These are phyloP conservation scores for Dipodomys spectabilis DNA, from an alignment of 2,113 vertebrate species.

Conservation along the genomic window DNA sequence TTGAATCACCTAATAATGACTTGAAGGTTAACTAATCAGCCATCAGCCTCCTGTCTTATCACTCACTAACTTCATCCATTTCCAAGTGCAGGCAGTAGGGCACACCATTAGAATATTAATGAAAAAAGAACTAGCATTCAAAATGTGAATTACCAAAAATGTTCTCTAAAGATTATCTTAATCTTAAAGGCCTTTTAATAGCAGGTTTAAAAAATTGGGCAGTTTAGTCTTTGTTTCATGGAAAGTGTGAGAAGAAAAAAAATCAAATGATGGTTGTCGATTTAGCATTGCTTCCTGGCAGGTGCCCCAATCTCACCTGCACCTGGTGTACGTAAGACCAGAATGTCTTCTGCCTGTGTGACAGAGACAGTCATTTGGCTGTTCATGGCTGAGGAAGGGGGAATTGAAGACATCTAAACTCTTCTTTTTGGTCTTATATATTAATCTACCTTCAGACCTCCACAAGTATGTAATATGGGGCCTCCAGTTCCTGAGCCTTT, in stretches of 20 bases:
- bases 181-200: conserved; percentile 47
- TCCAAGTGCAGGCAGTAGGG: neutral
- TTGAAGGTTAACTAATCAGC: conserved; percentile 56
- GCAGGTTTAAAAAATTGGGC: neutral
- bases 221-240: conserved; percentile 29
- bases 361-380: neutral
- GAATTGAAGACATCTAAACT: neutral
- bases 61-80: conserved; percentile 30
- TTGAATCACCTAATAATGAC: conserved; percentile 61
- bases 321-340: neutral
- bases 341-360: neutral
- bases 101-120: conserved; percentile 47
- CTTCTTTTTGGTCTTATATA: neutral
- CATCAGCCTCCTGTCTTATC: conserved; percentile 41
- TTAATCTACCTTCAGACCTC: neutral
- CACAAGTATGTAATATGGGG: neutral
- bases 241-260: neutral
- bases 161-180: conserved; percentile 46
- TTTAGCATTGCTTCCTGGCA: neutral
- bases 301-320: neutral
- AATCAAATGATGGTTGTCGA: neutral
- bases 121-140: conserved; percentile 39
- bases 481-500: neutral
- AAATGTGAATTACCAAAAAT: conserved; percentile 32
- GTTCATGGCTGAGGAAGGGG: neutral